Conservation (phyloP, 2,888 invertebrate species). For the Cosmia pyralina region DNA sequence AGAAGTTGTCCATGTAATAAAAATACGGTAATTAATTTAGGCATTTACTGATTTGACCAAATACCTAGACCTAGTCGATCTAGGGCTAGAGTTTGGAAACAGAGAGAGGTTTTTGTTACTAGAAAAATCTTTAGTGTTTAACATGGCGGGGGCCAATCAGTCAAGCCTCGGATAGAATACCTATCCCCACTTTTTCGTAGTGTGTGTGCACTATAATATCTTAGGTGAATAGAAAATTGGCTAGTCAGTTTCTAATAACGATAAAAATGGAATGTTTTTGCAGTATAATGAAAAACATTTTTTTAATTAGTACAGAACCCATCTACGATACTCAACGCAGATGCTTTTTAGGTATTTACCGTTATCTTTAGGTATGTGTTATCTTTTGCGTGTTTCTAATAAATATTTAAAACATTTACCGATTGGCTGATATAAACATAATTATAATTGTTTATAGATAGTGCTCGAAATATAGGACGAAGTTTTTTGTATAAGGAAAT, state of each 20-base stretch:
- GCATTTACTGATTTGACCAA: not conserved
- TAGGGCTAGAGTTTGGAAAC: not conserved
- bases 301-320: constrained; percentile 9
- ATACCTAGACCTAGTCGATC: not conserved
- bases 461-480: constrained; percentile 6
- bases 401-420: constrained; percentile 49
- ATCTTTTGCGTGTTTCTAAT: constrained; percentile 31
- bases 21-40: not conserved
- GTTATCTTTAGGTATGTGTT: constrained; percentile 32
- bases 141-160: not conserved
- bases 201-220: too few species aligned
- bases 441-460: constrained; percentile 42
- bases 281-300: not conserved
- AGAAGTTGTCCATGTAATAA: too few species aligned
- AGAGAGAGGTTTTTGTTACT: not conserved
- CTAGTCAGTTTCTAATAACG: not conserved
- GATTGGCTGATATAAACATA: constrained; percentile 44
- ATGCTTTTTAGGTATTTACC: constrained; percentile 1
- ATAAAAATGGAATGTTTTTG: not conserved
- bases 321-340: not conserved
- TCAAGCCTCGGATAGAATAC: not conserved
- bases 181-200: too few species aligned
- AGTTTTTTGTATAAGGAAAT: constrained; percentile 1
- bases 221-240: not conserved
- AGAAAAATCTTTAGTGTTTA: not conserved